phyloP scores from a whole-genome alignment of 1,140 invertebrate genomes.

The Pollicipes pollicipes region DNA sequence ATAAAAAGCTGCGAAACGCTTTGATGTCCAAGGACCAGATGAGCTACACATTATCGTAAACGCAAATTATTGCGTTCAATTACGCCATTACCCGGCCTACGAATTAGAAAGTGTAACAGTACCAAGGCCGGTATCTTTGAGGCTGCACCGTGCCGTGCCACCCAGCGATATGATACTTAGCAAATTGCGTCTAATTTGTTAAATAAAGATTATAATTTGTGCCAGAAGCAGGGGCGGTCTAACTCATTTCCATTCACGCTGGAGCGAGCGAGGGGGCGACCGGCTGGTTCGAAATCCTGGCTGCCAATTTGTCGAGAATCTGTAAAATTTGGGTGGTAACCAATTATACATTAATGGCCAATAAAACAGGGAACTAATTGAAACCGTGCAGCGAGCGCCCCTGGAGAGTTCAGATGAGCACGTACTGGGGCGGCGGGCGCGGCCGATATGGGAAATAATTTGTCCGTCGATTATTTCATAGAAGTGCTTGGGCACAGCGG shows the following conservation, averaged over 20 bases:
- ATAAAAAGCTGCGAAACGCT: conserved; percentile 7
- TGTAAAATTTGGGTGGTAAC: conserved; percentile 2
- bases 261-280: too few relatives aligned
- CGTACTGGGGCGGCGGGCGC: too few relatives aligned
- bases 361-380: not conserved
- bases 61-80: not conserved
- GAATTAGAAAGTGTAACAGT: not conserved
- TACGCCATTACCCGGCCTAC: not conserved
- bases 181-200: not conserved
- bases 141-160: not conserved
- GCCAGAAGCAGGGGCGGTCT: not conserved
- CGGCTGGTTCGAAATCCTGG: not conserved
- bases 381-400: not conserved
- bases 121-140: not conserved
- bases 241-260: not conserved
- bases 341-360: not conserved
- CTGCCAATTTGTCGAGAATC: not conserved
- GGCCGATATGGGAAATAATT: too few relatives aligned
- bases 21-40: not conserved
- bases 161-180: not conserved
- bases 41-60: not conserved
- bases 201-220: not conserved
- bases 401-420: not conserved
- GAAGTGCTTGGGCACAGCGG: not conserved
- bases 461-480: not conserved